Percentiles rank a stretch among this genome's conserved stretches.
Conservation (phyloP, 92 coral and sea anemone genomes). For the Hydrozoanthus gracilis region DNA sequence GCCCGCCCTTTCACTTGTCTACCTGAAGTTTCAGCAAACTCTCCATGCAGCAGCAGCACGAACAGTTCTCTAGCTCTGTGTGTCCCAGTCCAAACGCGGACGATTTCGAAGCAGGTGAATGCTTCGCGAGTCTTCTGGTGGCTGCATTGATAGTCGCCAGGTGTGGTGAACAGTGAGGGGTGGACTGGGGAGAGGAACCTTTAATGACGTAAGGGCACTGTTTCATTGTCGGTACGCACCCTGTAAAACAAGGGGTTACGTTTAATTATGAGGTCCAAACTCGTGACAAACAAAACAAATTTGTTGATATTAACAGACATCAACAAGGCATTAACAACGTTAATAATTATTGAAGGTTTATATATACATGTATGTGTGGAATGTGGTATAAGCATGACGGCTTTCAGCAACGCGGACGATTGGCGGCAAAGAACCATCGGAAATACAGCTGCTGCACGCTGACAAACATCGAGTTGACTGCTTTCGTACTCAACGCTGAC, state of each 20-base stretch:
- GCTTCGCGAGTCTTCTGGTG: slow-evolving; percentile 7
- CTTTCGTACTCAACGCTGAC: too few relatives aligned
- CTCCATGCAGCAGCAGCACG: slow-evolving; percentile 89
- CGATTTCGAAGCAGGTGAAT: slow-evolving; percentile 5
- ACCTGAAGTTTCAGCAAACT: slow-evolving; percentile 92
- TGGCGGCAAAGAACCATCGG: too few relatives aligned
- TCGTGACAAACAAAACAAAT: neutral
- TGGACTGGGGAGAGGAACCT: slow-evolving; percentile 22
- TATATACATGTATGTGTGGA: too few relatives aligned
- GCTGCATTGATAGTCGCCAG: neutral
- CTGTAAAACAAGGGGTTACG: slow-evolving; percentile 22
- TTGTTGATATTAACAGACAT: neutral
- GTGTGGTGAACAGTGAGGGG: slow-evolving; percentile 24
- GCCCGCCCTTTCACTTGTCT: too few relatives aligned
- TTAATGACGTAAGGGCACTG: slow-evolving; percentile 50
- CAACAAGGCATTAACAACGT: neutral
- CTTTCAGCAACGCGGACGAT: too few relatives aligned
- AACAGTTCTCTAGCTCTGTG: slow-evolving; percentile 42
- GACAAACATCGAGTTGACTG: too few relatives aligned
- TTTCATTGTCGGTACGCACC: slow-evolving; percentile 41
- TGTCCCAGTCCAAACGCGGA: slow-evolving; percentile 9
- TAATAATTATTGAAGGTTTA: too few relatives aligned
- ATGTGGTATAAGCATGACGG: too few relatives aligned
- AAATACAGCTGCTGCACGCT: too few relatives aligned
- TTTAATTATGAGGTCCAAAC: neutral